These are phyloP conservation scores for Erpobdella octoculata DNA, from an alignment of 2,888 invertebrate genomes.

Conservation along the genomic window DNA sequence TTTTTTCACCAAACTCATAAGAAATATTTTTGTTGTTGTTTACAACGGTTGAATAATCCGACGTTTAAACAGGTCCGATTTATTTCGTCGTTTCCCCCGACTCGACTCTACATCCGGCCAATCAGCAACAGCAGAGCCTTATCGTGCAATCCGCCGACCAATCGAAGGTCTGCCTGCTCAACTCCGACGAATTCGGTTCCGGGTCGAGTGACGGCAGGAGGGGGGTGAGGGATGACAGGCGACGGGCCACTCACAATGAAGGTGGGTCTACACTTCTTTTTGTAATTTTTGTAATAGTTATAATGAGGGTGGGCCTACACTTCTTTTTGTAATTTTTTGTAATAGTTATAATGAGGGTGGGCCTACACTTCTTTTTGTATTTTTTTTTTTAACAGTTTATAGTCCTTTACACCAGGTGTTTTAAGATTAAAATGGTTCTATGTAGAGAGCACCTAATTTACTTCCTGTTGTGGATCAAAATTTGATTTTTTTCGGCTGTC, in stretches of 20 bases:
- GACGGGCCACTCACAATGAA: conserved; percentile 87
- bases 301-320: conserved; percentile 60
- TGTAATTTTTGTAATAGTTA: neutral
- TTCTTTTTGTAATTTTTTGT: neutral
- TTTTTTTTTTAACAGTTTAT: no score
- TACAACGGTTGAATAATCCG: no score
- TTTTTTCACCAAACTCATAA: no score
- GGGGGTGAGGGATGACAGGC: conserved; percentile 66
- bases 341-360: conserved; percentile 56
- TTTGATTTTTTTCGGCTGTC: no score
- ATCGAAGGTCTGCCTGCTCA: neutral
- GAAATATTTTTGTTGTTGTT: no score
- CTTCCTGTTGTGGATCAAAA: no score
- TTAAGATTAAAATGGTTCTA: no score
- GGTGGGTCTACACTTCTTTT: no score
- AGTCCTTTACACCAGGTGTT: no score
- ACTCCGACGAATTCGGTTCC: neutral
- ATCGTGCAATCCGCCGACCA: neutral
- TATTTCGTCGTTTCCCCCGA: conserved; percentile 65
- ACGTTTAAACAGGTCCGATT: conserved; percentile 66
- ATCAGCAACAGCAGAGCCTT: neutral
- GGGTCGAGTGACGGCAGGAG: conserved; percentile 41
- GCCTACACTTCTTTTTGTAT: no score
- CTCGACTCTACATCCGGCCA: neutral
- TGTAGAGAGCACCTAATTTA: no score